Percentiles rank a stretch among this genome's conserved stretches.
These are phyloP conservation scores for Apodemia hepburni DNA, from an alignment of 2,888 invertebrate genomes.

Conservation along the genomic window DNA sequence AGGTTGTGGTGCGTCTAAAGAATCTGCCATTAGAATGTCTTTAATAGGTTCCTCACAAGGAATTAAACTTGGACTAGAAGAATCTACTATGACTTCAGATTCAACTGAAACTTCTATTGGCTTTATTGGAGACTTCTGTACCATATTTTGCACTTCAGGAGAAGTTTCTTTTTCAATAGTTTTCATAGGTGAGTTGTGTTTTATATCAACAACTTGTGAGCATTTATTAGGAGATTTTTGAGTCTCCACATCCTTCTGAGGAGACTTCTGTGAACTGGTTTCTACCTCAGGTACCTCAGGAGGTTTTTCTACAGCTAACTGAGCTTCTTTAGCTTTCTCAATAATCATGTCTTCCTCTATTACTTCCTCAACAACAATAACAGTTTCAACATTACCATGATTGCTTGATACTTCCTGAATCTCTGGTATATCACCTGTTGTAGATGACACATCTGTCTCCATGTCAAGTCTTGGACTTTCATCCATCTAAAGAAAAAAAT, in stretches of 20 bases:
- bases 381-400: conserved; percentile 55
- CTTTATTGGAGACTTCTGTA: conserved; percentile 12
- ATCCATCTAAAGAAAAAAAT: conserved; percentile 49
- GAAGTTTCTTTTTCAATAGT: conserved; percentile 11
- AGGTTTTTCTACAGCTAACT: conserved; percentile 18
- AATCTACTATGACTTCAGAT: conserved; percentile 12
- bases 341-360: conserved; percentile 37
- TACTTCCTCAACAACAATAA: conserved; percentile 58
- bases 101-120: not conserved
- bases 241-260: not conserved
- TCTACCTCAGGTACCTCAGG: conserved; percentile 5
- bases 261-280: not conserved
- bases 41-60: not conserved
- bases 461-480: conserved; percentile 59
- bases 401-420: conserved; percentile 50
- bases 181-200: conserved; percentile 8
- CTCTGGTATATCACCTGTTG: conserved; percentile 55
- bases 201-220: not conserved
- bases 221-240: not conserved
- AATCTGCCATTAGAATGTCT: not conserved
- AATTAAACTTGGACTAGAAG: conserved; percentile 1
- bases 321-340: conserved; percentile 17
- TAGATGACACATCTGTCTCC: conserved; percentile 68
- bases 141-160: not conserved
- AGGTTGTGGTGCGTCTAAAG: not conserved